Conservation (phyloP, 2,797 vertebrate species). For the Nannoperca australis region DNA sequence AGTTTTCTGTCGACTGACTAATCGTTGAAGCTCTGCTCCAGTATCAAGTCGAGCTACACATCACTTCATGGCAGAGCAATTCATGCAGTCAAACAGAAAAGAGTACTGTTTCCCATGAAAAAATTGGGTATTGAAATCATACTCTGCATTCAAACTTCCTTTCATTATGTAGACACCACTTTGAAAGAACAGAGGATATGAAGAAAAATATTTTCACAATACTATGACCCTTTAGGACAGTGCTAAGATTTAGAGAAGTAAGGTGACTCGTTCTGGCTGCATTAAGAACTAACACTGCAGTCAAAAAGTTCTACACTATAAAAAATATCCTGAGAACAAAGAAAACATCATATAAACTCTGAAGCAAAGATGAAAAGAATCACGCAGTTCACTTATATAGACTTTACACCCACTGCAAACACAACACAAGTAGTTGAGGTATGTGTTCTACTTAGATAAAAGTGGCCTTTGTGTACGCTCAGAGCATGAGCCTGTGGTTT, state of each 20-base stretch:
- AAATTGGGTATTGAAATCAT: conserved; percentile 5
- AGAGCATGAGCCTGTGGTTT: conserved; percentile 76
- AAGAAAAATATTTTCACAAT: conserved; percentile 33
- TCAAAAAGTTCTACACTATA: background rate
- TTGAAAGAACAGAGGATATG: conserved; percentile 35
- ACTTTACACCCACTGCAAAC: conserved; percentile 31
- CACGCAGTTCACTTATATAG: background rate
- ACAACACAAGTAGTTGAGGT: conserved; percentile 44
- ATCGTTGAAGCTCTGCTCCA: background rate
- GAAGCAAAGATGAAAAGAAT: conserved; percentile 23
- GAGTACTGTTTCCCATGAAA: background rate
- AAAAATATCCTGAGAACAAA: background rate
- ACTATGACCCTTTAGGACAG: background rate
- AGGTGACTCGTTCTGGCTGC: conserved; percentile 33
- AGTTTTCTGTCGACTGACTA: too few species aligned
- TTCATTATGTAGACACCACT: background rate
- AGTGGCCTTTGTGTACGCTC: conserved; percentile 66
- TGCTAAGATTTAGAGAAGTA: conserved; percentile 43
- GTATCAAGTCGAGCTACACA: background rate
- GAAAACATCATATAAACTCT: background rate
- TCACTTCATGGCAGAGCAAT: background rate
- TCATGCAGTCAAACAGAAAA: background rate
- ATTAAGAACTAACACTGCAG: background rate
- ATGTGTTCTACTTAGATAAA: conserved; percentile 71
- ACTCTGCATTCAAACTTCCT: conserved; percentile 39